phyloP scores from a whole-genome alignment of 2,797 vertebrate species.

The Danio albolineatus region DNA sequence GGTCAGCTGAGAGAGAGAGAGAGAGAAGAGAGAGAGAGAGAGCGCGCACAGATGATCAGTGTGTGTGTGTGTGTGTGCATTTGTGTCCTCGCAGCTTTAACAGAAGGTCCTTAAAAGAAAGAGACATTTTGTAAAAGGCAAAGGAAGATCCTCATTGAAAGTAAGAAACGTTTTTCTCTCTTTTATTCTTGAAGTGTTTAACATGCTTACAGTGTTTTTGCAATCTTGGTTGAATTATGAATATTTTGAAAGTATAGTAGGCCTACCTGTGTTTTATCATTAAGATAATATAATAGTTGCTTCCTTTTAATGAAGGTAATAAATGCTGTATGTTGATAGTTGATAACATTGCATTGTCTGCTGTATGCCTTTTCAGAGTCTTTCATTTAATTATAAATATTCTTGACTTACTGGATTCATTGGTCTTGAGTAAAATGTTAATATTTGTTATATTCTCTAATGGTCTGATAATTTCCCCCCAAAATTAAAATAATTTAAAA shows the following conservation, averaged over 20 bases:
- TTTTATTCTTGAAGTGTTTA: not conserved
- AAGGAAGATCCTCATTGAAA: not conserved
- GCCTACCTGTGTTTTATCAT: not conserved
- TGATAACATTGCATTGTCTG: too few relatives aligned
- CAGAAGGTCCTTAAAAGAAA: not conserved
- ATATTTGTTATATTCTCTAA: too few relatives aligned
- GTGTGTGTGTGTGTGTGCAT: not conserved
- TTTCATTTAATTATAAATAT: too few relatives aligned
- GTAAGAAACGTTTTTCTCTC: constrained; percentile 5
- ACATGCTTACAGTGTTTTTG: not conserved
- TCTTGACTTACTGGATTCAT: too few relatives aligned
- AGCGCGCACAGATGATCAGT: not conserved
- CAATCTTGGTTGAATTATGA: not conserved
- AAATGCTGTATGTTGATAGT: too few relatives aligned
- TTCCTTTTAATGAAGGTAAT: too few relatives aligned
- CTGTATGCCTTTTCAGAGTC: too few relatives aligned
- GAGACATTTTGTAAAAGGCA: not conserved
- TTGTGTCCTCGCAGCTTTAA: not conserved
- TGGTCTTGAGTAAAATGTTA: too few relatives aligned
- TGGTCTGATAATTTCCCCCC: too few relatives aligned
- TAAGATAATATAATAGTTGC: not conserved
- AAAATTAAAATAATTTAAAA: too few relatives aligned
- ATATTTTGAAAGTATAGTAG: not conserved
- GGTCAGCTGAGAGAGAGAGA: constrained; percentile 3
- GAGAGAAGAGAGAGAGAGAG: not conserved